Base-by-base conservation (phyloP, 2,113 vertebrate species). In the Uropsilus gracilis region DNA sequence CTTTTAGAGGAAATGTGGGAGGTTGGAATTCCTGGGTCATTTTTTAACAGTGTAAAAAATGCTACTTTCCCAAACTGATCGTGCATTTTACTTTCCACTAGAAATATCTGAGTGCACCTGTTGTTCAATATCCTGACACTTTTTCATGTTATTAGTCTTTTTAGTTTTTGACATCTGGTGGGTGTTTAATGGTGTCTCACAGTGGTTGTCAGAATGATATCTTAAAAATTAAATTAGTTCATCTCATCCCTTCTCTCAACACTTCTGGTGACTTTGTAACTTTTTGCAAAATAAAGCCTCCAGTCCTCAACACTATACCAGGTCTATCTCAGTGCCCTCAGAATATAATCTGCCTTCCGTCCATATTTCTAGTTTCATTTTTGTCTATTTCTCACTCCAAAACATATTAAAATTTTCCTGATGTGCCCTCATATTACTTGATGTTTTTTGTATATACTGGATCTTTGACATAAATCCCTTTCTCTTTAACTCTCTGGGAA, bases 101-200 rank as follows among this genome's bases (percentile, higher is more conserved):
- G 32, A 72, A 83, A 66, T 39, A 14, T 63, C 57, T 30, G 22
- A 85, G 9, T 44, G 50, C 14, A 57, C 48, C 28, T 28, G 8
- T 22, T 61, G 6, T 6, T 86, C 64, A 3, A 7, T 5, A 39
- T 32, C 37, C 55, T 68, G n/a, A 16, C 42, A 61, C 5, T 3
- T 90, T 50, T 96, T 78, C n/a, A 17, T 83, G 68, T 78, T 73
- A 55, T 83, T 86, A 63, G 69, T 73, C 42, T 57, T 94, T 86
- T 71, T 24, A 88, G 22, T 78, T 94, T 93, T 69, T 94, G 91
- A 90, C 80, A 93, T 78, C 34, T 48, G 11, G 63, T 96, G 44
- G 80, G 88, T 86, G 84, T 94, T 86, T 91, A 86, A 86, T 89
- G 42, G 57, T 24, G 53, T 83, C 64, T 91, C 32, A 37, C 22